Conservation (phyloP, 2,888 invertebrate genomes). For the Syrista parreyssii region DNA sequence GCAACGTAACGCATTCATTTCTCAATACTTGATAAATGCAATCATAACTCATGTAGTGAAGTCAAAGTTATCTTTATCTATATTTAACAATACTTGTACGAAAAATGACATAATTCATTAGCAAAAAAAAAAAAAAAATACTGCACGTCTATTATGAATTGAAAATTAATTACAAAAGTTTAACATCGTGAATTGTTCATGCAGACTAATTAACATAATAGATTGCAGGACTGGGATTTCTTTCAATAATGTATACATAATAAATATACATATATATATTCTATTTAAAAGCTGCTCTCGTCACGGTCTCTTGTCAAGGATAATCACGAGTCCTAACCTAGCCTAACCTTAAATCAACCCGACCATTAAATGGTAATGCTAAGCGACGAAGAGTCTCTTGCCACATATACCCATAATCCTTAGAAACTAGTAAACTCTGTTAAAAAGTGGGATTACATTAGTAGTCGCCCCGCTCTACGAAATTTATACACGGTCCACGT, state of each 20-base stretch:
- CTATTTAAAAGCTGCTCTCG: slow-evolving; percentile 16
- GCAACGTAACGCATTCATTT: not conserved
- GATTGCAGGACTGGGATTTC: not conserved
- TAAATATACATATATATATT: not conserved
- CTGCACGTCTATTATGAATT: not conserved
- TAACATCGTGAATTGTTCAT: not conserved
- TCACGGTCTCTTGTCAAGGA: slow-evolving; percentile 24
- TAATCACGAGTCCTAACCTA: slow-evolving; percentile 22
- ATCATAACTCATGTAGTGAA: not conserved
- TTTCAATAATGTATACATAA: not conserved
- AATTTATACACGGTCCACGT: not conserved
- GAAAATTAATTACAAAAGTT: not conserved
- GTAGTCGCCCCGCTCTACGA: not conserved
- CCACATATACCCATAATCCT: not conserved
- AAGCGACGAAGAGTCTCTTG: not conserved
- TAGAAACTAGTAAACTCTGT: not conserved
- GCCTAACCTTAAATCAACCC: slow-evolving; percentile 7
- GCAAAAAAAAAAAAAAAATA: not conserved
- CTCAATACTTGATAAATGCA: not conserved
- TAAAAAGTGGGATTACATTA: not conserved
- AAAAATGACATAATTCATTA: no score
- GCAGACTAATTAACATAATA: not conserved
- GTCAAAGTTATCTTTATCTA: not conserved
- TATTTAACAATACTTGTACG: no score
- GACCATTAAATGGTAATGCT: not conserved